A percentile compares a stretch with the other conserved stretches of the same genome.
phyloP scores from a whole-genome alignment of 2,888 invertebrate species.

The Heliconius ismenius region DNA sequence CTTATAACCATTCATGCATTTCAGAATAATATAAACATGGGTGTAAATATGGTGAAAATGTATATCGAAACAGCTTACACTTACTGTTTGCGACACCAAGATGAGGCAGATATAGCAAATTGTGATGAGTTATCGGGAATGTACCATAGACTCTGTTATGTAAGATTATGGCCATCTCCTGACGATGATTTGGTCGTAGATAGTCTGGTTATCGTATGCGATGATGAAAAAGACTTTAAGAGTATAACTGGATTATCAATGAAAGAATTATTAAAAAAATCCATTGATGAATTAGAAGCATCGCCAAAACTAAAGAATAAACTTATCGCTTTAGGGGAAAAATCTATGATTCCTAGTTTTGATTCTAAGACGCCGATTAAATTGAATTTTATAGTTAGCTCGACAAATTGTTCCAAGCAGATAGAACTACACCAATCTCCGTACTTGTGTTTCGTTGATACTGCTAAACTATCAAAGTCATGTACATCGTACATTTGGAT shows the following conservation, averaged over 20 bases:
- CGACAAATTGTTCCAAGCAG: conserved; percentile 63
- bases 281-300: conserved; percentile 58
- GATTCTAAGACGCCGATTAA: conserved; percentile 56
- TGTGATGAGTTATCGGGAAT: conserved; percentile 67
- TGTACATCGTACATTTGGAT: conserved; percentile 62
- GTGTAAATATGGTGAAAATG: conserved; percentile 58
- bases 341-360: conserved; percentile 61
- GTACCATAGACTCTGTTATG: conserved; percentile 61
- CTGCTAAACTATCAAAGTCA: conserved; percentile 49
- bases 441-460: conserved; percentile 55
- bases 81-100: conserved; percentile 58
- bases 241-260: conserved; percentile 59
- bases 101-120: conserved; percentile 49
- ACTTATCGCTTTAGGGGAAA: conserved; percentile 61
- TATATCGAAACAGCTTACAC: conserved; percentile 67
- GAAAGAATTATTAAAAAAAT: conserved; percentile 52
- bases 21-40: conserved; percentile 58
- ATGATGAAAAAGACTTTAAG: conserved; percentile 59
- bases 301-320: conserved; percentile 54
- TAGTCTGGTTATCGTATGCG: conserved; percentile 60
- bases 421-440: conserved; percentile 48
- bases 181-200: conserved; percentile 62
- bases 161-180: conserved; percentile 63
- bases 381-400: conserved; percentile 56
- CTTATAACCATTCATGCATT: conserved; percentile 60